Base-by-base conservation (phyloP, 2,797 vertebrate genomes). In the Platalea minor region DNA sequence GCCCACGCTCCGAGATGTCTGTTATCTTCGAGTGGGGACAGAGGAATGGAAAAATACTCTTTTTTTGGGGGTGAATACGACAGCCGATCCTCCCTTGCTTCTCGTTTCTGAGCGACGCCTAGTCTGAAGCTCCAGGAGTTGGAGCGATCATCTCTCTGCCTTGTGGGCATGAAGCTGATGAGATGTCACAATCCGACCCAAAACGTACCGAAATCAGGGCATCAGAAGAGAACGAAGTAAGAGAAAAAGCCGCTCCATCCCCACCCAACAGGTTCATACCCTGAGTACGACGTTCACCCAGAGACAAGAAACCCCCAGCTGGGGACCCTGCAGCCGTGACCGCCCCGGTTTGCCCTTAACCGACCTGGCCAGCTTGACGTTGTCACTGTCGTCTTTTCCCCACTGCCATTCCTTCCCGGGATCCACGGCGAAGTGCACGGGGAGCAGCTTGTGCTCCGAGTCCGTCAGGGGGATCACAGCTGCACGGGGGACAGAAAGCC, bases 381-480 rank as follows among this genome's bases (percentile, higher is more conserved):
- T 99, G 98, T 99, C 99, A 0, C 75, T 93, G 97, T 99, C 99
- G 16, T 99, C 99, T 77, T 98, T 99, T 7, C 98, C 99, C 99
- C 99, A 99, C 92, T 99, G 99, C 99, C 99, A 99, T 17, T 98
- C 98, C 91, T 98, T 99, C 50, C 99, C 99, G 0, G 99, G 99
- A 77, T 99, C 99, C 97, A 99, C 99, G 0, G 99, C 99, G 17
- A 99, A 99, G 97, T 99, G 99, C 92, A 99, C 98, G 1, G 99
- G 99, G 56, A 99, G 98, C 98, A 99, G 98, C 96, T 99, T 99
- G 97, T 99, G 99, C 95, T 99, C 99, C 0, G 99, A 99, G 97
- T 99, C 99, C 0, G 98, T 99, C 96, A 99, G 98, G 11, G 99
- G 99, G 96, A 99, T 99, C 97, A 99, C 99, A 33, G 99, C 99